A percentile compares a stretch with the other conserved stretches of the same genome.
Evolutionary conservation across 2,888 invertebrate genomes (phyloP).

Genomic region (Pristionchus maxplancki): DNA sequence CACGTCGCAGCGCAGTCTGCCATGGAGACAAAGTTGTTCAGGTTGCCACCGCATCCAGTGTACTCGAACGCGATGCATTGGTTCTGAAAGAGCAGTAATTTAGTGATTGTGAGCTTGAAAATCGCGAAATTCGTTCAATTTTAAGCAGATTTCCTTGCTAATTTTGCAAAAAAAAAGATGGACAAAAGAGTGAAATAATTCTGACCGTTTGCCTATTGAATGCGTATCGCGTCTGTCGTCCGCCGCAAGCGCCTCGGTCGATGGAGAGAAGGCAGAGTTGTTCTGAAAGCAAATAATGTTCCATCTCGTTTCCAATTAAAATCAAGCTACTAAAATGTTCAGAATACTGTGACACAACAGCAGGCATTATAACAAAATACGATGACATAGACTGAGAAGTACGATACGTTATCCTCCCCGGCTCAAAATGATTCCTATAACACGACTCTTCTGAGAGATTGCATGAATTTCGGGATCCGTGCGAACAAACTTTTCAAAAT

Average conservation of each 20-base stretch:
- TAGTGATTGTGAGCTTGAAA: no score
- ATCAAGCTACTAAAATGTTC: no score
- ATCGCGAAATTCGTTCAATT: no score
- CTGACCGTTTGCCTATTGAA: slow-evolving; percentile 74
- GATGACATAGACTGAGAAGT: no score
- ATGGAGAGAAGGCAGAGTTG: slow-evolving; percentile 75
- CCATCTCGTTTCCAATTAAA: no score
- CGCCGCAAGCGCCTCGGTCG: slow-evolving; percentile 75
- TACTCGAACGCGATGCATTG: slow-evolving; percentile 76
- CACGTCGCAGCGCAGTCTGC: slow-evolving; percentile 73
- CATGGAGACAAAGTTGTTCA: slow-evolving; percentile 76
- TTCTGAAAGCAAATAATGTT: slow-evolving; percentile 67
- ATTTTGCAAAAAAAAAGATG: background rate
- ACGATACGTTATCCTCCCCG: no score
- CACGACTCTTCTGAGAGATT: no score
- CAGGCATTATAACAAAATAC: no score
- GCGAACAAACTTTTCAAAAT: no score
- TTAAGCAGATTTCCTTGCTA: background rate
- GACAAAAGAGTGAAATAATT: background rate
- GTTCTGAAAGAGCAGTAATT: slow-evolving; percentile 65
- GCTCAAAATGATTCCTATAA: no score
- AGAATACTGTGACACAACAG: no score
- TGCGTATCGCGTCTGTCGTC: slow-evolving; percentile 75
- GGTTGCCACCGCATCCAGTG: slow-evolving; percentile 76
- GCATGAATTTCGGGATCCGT: no score